Percentiles rank a stretch among this genome's conserved stretches.
Evolutionary conservation across 2,888 invertebrate genomes (phyloP).

Genomic region (Drosophila subsilvestris): DNA sequence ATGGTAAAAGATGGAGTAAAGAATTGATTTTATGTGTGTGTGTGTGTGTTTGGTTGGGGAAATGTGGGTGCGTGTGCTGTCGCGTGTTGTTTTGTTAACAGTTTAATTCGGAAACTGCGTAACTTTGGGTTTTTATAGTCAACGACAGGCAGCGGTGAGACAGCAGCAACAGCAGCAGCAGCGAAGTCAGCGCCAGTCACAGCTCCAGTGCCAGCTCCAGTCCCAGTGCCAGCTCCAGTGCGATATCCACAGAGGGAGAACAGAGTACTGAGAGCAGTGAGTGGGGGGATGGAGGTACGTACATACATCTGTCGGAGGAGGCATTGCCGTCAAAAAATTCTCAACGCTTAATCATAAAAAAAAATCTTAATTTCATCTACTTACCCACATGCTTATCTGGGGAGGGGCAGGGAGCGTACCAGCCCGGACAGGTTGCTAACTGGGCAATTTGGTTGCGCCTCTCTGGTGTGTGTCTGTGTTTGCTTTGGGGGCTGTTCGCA

Average conservation of each 20-base stretch:
- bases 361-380: slow-evolving; percentile 74
- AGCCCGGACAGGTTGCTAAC: slow-evolving; percentile 64
- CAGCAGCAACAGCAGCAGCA: slow-evolving; percentile 37
- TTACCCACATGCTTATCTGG: slow-evolving; percentile 54
- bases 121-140: slow-evolving; percentile 78
- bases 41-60: slow-evolving; percentile 12
- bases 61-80: slow-evolving; percentile 47
- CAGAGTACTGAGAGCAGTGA: neutral
- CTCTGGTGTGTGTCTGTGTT: slow-evolving; percentile 42
- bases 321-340: slow-evolving; percentile 69
- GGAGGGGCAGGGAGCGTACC: slow-evolving; percentile 36
- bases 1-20: neutral
- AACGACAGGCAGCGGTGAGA: slow-evolving; percentile 32
- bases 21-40: neutral
- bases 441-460: slow-evolving; percentile 73
- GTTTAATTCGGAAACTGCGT: slow-evolving; percentile 76
- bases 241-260: slow-evolving; percentile 11
- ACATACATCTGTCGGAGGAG: slow-evolving; percentile 14
- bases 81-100: slow-evolving; percentile 64
- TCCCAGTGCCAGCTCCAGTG: neutral
- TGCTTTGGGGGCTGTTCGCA: slow-evolving; percentile 72
- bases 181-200: slow-evolving; percentile 21
- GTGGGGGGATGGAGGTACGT: neutral
- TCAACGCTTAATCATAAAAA: slow-evolving; percentile 70
- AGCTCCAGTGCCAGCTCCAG: slow-evolving; percentile 29